phyloP scores from a whole-genome alignment of 2,797 vertebrate genomes.

The Cuculus canorus region DNA sequence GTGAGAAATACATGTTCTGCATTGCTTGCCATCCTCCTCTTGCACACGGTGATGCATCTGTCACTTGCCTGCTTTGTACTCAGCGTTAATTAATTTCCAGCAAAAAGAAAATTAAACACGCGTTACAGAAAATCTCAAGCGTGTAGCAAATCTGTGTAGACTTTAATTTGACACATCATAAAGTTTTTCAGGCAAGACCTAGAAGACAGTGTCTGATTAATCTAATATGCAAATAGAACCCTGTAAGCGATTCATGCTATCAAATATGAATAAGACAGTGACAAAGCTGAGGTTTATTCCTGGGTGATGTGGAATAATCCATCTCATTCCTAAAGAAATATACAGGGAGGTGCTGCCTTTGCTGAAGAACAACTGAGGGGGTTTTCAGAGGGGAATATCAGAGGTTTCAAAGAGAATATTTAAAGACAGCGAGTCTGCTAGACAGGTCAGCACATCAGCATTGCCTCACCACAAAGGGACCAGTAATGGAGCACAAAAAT shows the following conservation, averaged over 20 bases:
- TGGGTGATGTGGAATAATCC: not conserved
- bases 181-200: not conserved
- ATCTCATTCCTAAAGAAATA: not conserved
- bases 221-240: constrained; percentile 9
- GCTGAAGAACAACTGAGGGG: too few relatives aligned
- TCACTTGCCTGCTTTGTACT: not conserved
- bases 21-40: not conserved
- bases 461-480: not conserved
- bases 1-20: not conserved
- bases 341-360: not conserved
- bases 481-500: not conserved
- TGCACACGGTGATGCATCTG: not conserved
- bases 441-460: too few relatives aligned
- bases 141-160: not conserved
- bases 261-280: not conserved
- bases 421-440: not conserved
- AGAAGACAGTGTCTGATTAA: constrained; percentile 16
- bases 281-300: not conserved
- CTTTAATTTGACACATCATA: not conserved
- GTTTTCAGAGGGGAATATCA: not conserved
- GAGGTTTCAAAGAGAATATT: not conserved
- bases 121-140: not conserved
- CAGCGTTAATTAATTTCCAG: not conserved
- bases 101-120: not conserved
- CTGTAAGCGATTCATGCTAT: not conserved